Evolutionary conservation across 2,113 vertebrate species (phyloP), one percentile per base, ranked within the genome.

Genomic region (Hippolais icterina): DNA sequence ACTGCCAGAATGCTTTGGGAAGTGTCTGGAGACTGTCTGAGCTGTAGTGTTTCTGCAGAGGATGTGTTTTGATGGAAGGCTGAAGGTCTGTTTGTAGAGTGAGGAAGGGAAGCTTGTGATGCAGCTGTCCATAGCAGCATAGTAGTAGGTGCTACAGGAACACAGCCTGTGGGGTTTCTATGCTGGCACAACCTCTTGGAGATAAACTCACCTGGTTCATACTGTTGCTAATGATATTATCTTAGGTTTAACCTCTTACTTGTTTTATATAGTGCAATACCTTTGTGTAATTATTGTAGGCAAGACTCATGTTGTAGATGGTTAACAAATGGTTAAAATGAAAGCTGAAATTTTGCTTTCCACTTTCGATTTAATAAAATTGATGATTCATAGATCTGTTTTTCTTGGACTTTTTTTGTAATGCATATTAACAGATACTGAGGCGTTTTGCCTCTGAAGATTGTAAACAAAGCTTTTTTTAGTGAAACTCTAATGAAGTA

Each of bases 101-200:
- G 8, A 19, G 65, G 37, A 77, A 41, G 61, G 74, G 71, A 81
- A 74, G 24, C 22, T 27, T 59, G 22, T 75, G 75, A 3, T 95
- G 88, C 82, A 95, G 92, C 92, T 97, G 90, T 95, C 96, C 86
- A 49, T 78, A 72, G 82, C 93, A n/a, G n/a, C n/a, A n/a, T n/a
- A n/a, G n/a, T n/a, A n/a, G 90, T 77, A 59, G 74, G 14, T 77
- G 47, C 77, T 86, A 42, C 54, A 66, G 37, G 8, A 89, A 29
- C 23, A 21, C 10, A 74, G 60, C 72, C 71, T 35, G 16, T 24
- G 70, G 66, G 61, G 3, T 10, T 80, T 72, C 50, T 28, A 0
- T 1, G 24, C 83, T 96, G 94, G 60, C 52, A 74, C 10, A 3
- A 7, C 33, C 37, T 92, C 56, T 76, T 72, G 57, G 35, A 80